Evolutionary conservation across 2,113 vertebrate species (phyloP).

Genomic region (Osmerus eperlanus): DNA sequence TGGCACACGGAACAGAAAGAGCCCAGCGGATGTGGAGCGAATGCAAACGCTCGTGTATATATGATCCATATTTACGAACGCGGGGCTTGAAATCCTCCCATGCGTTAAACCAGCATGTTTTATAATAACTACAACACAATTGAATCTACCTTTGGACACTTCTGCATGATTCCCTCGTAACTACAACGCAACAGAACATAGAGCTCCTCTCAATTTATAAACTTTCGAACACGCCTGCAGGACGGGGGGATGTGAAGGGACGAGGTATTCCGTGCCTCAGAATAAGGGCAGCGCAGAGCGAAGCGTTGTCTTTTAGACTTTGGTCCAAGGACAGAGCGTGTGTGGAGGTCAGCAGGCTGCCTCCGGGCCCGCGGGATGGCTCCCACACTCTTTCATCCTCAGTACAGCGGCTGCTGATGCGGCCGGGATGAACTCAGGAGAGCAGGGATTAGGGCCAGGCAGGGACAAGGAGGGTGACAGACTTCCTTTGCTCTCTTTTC

Average conservation of each 20-base stretch:
- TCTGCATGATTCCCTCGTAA: too few species aligned
- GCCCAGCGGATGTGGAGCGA: neutral
- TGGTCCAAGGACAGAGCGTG: slow-evolving; percentile 59
- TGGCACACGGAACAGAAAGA: slow-evolving; percentile 45
- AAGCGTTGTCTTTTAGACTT: slow-evolving; percentile 40
- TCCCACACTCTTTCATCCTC: slow-evolving; percentile 58
- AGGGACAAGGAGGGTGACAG: slow-evolving; percentile 48
- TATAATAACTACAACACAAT: too few species aligned
- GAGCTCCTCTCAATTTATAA: too few species aligned
- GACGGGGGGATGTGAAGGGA: too few species aligned
- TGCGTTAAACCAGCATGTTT: too few species aligned
- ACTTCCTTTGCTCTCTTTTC: slow-evolving; percentile 55
- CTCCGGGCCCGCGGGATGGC: slow-evolving; percentile 51
- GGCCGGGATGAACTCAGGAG: slow-evolving; percentile 50
- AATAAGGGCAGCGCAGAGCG: neutral
- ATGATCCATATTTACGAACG: neutral
- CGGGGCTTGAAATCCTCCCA: too few species aligned
- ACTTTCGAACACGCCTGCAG: too few species aligned
- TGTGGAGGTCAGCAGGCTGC: slow-evolving; percentile 57
- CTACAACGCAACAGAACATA: too few species aligned
- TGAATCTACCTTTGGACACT: too few species aligned
- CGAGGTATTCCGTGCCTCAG: too few species aligned
- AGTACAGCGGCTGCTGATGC: slow-evolving; percentile 54
- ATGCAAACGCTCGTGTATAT: neutral
- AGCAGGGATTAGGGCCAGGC: slow-evolving; percentile 59